Base-by-base conservation (phyloP, 2,113 vertebrate species). In the Typhlomys cinereus region DNA sequence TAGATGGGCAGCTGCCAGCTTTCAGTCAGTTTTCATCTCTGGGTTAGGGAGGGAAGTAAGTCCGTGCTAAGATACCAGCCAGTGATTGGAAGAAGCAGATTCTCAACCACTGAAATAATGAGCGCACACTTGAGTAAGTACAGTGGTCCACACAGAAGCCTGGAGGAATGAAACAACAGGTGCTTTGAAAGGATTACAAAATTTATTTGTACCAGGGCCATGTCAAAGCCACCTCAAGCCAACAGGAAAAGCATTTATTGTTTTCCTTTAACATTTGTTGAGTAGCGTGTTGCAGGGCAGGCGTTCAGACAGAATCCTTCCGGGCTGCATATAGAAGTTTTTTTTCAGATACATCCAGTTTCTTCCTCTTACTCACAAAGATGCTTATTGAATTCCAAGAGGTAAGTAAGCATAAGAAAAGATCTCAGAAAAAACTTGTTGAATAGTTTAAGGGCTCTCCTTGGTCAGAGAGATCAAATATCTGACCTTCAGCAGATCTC, bases 131-230 rank as follows among this genome's bases (percentile, higher is more conserved):
- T 86, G 87, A 93, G 64, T 92, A 94, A 96, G 94, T 64, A 93
- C 70, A 90, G 89, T 78, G 78, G 67, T 44, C 82, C 73, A 61
- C 29, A 62, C 76, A 91, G 78, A 62, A 93, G 74, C 27, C 1
- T 10, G 81, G 46, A 96, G 76, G 36, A 87, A 70, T 2, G 39
- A 93, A 94, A 96, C 93, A 96, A 96, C 91, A 92, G 94, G 87
- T 85, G 76, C 93, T 95, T 96, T 96, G 92, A 96, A 91, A 79
- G 70, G 66, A 91, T 96, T 94, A 93, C 87, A 96, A 94, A 91
- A 92, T 88, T 41, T 57, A 74, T 95, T 90, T 96, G 89, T 94
- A 94, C 78, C 6, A 8, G 31, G 39, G 73, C 82, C 95, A 88
- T 67, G 75, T 67, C 87, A 93, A 96, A 95, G 61, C 62, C 69